Evolutionary conservation across 1,140 invertebrate genomes (phyloP).

Genomic region (Nebria ingens): DNA sequence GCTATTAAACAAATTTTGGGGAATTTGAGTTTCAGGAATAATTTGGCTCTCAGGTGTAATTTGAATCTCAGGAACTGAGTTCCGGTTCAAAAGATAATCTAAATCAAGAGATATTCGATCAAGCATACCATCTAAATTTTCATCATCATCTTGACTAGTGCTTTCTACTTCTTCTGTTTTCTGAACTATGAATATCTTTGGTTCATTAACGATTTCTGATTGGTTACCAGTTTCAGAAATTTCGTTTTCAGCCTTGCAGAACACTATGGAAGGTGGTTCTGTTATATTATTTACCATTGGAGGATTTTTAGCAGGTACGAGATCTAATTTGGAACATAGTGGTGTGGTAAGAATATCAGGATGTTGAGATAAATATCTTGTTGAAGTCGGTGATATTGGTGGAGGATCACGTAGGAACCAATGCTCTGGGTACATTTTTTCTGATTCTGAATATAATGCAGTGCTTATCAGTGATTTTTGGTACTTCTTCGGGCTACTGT

Average conservation of each 20-base stretch:
- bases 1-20: background rate
- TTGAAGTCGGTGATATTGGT: background rate
- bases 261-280: constrained; percentile 23
- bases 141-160: constrained; percentile 17
- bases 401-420: background rate
- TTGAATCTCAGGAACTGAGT: constrained; percentile 23
- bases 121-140: constrained; percentile 44
- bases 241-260: constrained; percentile 26
- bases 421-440: constrained; percentile 3
- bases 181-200: background rate
- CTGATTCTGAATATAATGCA: background rate
- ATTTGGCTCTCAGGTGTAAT: background rate
- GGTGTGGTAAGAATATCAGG: constrained; percentile 24
- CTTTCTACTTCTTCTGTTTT: background rate
- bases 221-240: background rate
- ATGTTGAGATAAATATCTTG: background rate
- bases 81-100: constrained; percentile 61
- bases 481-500: constrained; percentile 12
- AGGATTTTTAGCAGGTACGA: constrained; percentile 15
- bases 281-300: constrained; percentile 8
- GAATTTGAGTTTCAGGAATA: background rate
- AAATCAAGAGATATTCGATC: constrained; percentile 63
- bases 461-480: background rate
- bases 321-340: constrained; percentile 26
- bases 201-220: constrained; percentile 1